These are phyloP conservation scores for Caenorhabditis sp. DNA, from an alignment of 2,888 invertebrate species.

Conservation along the genomic window DNA sequence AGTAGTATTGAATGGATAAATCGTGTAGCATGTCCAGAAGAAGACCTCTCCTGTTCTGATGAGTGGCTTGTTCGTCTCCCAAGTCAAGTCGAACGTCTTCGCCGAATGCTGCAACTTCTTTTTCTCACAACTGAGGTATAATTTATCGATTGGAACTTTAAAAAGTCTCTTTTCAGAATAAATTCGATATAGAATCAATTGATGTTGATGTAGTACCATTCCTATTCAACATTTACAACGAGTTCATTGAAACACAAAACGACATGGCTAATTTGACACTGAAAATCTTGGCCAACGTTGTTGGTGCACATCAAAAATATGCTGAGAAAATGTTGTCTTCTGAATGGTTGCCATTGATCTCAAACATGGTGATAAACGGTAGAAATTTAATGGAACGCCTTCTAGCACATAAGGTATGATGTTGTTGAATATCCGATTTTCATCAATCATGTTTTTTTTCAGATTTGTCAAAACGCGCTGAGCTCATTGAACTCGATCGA, in stretches of 20 bases:
- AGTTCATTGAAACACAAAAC: constrained; percentile 29
- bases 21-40: constrained; percentile 56
- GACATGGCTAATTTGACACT: constrained; percentile 43
- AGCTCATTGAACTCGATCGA: constrained; percentile 44
- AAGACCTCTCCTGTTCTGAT: constrained; percentile 56
- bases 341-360: constrained; percentile 61
- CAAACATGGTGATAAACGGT: constrained; percentile 49
- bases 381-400: constrained; percentile 53
- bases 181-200: constrained; percentile 26
- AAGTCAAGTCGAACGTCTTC: constrained; percentile 52
- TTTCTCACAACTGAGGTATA: constrained; percentile 53
- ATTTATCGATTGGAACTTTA: no score
- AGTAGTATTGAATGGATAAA: constrained; percentile 60
- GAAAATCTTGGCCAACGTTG: constrained; percentile 64
- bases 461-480: constrained; percentile 60
- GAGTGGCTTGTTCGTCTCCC: constrained; percentile 52
- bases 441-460: constrained; percentile 9
- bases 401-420: constrained; percentile 55
- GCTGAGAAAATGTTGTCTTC: constrained; percentile 51
- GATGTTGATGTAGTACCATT: constrained; percentile 42
- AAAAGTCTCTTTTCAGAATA: constrained; percentile 31
- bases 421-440: not conserved
- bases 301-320: constrained; percentile 43
- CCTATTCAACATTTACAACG: constrained; percentile 39
- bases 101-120: constrained; percentile 52